Conservation (phyloP, 2,888 invertebrate species). For the Archips xylosteana region DNA sequence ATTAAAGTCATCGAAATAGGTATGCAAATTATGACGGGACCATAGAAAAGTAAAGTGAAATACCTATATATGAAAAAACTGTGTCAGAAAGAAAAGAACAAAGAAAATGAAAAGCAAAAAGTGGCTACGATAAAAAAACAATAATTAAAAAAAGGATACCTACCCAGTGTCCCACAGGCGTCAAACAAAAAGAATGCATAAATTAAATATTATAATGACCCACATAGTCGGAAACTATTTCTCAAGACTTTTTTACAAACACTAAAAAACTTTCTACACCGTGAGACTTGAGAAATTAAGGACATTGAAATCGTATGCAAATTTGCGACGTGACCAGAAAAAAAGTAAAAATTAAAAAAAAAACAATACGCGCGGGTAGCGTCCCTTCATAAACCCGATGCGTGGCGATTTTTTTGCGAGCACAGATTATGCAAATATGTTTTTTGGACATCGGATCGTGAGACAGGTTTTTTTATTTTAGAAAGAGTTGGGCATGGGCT, state of each 20-base stretch:
- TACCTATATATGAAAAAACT: too few species aligned
- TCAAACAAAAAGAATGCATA: constrained; percentile 21
- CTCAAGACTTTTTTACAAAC: constrained; percentile 37
- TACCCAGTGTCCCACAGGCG: background rate
- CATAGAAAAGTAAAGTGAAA: too few species aligned
- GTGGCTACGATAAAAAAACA: background rate
- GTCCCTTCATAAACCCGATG: constrained; percentile 69
- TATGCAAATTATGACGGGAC: too few species aligned
- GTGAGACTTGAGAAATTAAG: constrained; percentile 40
- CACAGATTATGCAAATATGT: constrained; percentile 78
- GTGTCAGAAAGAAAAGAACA: too few species aligned
- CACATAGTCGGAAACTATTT: constrained; percentile 10
- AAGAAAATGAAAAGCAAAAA: background rate
- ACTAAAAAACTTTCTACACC: constrained; percentile 40
- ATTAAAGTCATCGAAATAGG: background rate
- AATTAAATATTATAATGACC: constrained; percentile 35
- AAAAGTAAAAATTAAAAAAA: constrained; percentile 50
- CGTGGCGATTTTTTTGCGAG: constrained; percentile 76
- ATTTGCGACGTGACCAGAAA: constrained; percentile 40
- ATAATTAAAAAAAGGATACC: background rate
- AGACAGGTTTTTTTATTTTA: constrained; percentile 57
- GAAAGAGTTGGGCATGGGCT: constrained; percentile 52
- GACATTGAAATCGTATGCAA: constrained; percentile 40
- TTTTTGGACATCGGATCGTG: constrained; percentile 76
- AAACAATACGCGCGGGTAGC: constrained; percentile 53